These are phyloP conservation scores for Phrynocephalus versicolor DNA, from an alignment of 2,113 vertebrate species.

Conservation along the genomic window DNA sequence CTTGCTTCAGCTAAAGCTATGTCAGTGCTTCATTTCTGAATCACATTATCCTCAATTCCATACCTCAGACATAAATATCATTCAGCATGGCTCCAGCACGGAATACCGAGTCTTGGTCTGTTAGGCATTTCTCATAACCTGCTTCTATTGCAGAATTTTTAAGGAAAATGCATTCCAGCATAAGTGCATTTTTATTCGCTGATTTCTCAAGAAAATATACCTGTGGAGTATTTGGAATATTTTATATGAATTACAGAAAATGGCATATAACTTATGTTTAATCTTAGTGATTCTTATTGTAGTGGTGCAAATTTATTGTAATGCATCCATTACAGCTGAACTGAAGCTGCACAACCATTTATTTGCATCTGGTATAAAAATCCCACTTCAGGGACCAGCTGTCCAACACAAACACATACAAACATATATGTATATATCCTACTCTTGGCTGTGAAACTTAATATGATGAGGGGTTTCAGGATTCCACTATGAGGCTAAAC, in stretches of 20 bases:
- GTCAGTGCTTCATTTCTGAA: constrained; percentile 21
- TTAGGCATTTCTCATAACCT: constrained; percentile 34
- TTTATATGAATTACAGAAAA: not conserved
- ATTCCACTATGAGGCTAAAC: no score
- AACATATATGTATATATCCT: no score
- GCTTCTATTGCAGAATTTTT: constrained; percentile 31
- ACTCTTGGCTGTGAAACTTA: no score
- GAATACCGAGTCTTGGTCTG: constrained; percentile 22
- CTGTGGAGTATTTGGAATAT: not conserved
- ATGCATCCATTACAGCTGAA: not conserved
- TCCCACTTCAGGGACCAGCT: not conserved
- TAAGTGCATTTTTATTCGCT: constrained; percentile 10
- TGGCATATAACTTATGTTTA: not conserved
- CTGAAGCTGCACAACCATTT: not conserved
- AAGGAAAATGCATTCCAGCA: constrained; percentile 3
- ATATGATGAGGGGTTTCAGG: no score
- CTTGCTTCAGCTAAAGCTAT: constrained; percentile 15
- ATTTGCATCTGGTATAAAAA: not conserved
- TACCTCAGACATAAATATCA: constrained; percentile 14
- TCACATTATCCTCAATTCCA: constrained; percentile 1
- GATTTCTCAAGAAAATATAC: not conserved
- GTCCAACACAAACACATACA: no score
- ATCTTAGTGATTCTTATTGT: not conserved
- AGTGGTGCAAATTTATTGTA: not conserved
- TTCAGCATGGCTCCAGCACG: not conserved